Evolutionary conservation across 1,140 invertebrate genomes (phyloP), one percentile per base, ranked within the genome.

Genomic region (Drosophila parabipectinata): DNA sequence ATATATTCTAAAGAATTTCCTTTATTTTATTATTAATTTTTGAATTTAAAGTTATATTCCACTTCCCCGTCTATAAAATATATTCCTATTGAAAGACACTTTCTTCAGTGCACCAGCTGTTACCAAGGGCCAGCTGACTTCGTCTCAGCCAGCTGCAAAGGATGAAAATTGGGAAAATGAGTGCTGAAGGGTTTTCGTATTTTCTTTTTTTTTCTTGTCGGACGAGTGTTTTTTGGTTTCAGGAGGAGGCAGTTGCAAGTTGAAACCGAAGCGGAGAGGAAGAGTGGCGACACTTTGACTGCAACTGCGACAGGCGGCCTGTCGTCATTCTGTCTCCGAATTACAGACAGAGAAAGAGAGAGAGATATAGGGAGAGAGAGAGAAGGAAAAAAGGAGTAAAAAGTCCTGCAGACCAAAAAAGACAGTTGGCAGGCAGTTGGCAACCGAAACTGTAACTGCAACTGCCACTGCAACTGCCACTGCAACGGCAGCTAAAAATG

Each of bases 261-360:
- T 32, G 8, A 6, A 32, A 32, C 30, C 30, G 30, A 32, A 32
- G 30, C 2, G 30, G 9, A 9, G 30, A 1, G 28, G 8, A 34
- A 37, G 12, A 10, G 34, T 37, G 78, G 78, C 78, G 78, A 68
- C 79, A 44, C 54, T 64, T 48, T 45, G 68, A 47, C 71, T 73
- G 66, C 56, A 18, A 39, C 14, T 44, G 15, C 21, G 18, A 47
- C 44, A 18, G 15, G 9, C 50, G 44, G 58, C 47, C 41, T 48
- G 77, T 62, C 78, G 74, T 61, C 82, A 68, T 58, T 47, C n/a
- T 84, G 80, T 79, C 80, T 85, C 71, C 44, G 51, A 41, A 37
- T 50, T 21, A 28, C 24, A 50, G 77, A 61, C 60, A 44, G 53
- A 14, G 28, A 50, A 59, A 64, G 48, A 30, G 39, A 18, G 30